Evolutionary conservation across 2,888 invertebrate species (phyloP).

Genomic region (Mayetiola destructor): DNA sequence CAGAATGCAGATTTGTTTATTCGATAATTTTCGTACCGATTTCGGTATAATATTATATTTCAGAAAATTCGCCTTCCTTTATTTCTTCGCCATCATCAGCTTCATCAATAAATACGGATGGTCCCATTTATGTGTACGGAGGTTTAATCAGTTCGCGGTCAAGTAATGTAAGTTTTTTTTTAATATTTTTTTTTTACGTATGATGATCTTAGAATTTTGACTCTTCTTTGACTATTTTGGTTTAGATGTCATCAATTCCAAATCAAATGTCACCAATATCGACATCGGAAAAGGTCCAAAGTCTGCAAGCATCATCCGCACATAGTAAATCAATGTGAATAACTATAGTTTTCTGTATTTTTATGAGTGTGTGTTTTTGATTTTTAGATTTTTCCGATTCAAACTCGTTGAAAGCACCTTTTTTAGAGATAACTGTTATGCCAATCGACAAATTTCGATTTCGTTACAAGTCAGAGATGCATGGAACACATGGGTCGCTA

Average conservation of each 20-base stretch:
- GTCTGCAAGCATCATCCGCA: neutral
- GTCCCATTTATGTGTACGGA: neutral
- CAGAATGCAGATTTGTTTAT: no score
- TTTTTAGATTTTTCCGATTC: neutral
- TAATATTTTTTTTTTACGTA: no score
- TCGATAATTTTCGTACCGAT: no score
- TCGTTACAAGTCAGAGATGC: slow-evolving; percentile 76
- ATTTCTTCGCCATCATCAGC: neutral
- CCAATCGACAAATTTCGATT: slow-evolving; percentile 70
- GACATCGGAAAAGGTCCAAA: neutral
- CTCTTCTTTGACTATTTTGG: no score
- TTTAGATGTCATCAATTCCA: neutral
- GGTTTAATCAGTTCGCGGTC: slow-evolving; percentile 1
- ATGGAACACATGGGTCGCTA: slow-evolving; percentile 69
- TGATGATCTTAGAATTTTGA: no score
- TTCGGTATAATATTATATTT: no score
- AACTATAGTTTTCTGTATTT: neutral
- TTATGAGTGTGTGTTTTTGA: neutral
- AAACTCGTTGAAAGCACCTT: slow-evolving; percentile 27
- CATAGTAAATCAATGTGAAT: neutral
- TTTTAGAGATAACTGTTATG: slow-evolving; percentile 51
- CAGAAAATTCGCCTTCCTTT: neutral
- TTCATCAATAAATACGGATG: slow-evolving; percentile 5
- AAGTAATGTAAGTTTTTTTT: no score
- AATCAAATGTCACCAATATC: slow-evolving; percentile 9